Conservation (phyloP, 2,888 invertebrate genomes). For the Drosophila ezoana region DNA sequence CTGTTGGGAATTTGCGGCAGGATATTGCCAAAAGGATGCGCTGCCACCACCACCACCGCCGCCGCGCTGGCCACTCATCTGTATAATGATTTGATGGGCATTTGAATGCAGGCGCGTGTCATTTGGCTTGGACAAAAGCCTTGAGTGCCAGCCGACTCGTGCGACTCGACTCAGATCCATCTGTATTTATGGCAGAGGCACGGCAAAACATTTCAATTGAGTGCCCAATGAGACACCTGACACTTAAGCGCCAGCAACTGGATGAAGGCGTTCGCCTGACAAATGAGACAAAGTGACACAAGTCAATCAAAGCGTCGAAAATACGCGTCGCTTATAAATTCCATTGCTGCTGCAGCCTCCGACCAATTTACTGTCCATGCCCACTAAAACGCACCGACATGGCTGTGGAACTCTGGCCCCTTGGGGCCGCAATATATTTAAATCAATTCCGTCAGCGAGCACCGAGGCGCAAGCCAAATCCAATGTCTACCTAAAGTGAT, state of each 20-base stretch:
- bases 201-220: conserved; percentile 57
- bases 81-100: conserved; percentile 77
- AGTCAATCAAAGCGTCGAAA: conserved; percentile 82
- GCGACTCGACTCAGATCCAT: conserved; percentile 20
- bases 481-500: conserved; percentile 72
- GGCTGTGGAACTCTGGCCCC: conserved; percentile 47
- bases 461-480: conserved; percentile 30
- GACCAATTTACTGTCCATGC: conserved; percentile 62
- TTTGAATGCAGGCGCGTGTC: conserved; percentile 75
- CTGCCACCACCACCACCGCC: conserved; percentile 8
- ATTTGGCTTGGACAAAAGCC: conserved; percentile 64
- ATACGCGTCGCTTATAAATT: conserved; percentile 69
- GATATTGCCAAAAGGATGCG: conserved; percentile 77
- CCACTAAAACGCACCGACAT: conserved; percentile 19
- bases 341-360: conserved; percentile 42
- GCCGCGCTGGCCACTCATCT: conserved; percentile 42
- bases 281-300: conserved; percentile 84
- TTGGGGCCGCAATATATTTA: conserved; percentile 78
- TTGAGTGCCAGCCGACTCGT: conserved; percentile 29
- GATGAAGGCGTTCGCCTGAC: conserved; percentile 79
- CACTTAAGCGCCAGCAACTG: conserved; percentile 64
- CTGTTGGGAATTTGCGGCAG: conserved; percentile 71
- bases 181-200: conserved; percentile 26
- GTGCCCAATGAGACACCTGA: conserved; percentile 72
- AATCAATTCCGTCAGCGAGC: conserved; percentile 75